These are phyloP conservation scores for Habropoda laboriosa DNA, from an alignment of 1,140 invertebrate species.

Conservation along the genomic window DNA sequence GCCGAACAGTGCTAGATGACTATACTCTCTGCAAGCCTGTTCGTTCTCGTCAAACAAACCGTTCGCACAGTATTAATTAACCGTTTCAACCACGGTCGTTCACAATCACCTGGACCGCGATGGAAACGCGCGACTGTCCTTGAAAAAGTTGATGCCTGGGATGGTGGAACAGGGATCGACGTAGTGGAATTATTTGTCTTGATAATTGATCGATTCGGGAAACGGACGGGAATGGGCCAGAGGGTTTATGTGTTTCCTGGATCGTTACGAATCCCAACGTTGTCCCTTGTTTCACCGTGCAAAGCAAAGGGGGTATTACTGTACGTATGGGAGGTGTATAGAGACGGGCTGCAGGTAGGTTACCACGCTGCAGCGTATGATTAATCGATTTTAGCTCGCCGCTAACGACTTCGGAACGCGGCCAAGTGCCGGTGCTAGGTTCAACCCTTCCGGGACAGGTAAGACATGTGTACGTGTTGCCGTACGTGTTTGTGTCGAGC, in stretches of 20 bases:
- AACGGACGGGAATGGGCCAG: neutral
- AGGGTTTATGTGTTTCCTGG: slow-evolving; percentile 16
- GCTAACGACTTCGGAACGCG: slow-evolving; percentile 19
- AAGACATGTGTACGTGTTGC: neutral
- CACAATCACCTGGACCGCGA: neutral
- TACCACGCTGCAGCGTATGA: slow-evolving; percentile 1
- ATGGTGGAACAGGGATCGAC: too few relatives aligned
- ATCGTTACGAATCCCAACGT: neutral
- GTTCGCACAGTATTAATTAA: slow-evolving; percentile 38
- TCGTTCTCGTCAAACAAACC: slow-evolving; percentile 38
- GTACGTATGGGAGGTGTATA: too few relatives aligned
- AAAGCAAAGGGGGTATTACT: too few relatives aligned
- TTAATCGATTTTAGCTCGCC: slow-evolving; percentile 22
- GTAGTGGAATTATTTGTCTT: slow-evolving; percentile 6
- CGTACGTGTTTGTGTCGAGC: neutral
- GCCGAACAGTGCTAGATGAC: neutral
- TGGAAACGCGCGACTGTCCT: neutral
- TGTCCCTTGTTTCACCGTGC: neutral
- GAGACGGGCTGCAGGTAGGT: neutral
- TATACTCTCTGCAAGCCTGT: neutral
- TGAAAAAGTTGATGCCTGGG: neutral
- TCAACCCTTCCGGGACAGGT: neutral
- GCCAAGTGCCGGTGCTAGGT: slow-evolving; percentile 7
- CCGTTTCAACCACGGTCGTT: neutral
- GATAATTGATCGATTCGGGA: neutral